These are phyloP conservation scores for Plectropomus leopardus DNA, from an alignment of 2,113 vertebrate species.

Conservation along the genomic window DNA sequence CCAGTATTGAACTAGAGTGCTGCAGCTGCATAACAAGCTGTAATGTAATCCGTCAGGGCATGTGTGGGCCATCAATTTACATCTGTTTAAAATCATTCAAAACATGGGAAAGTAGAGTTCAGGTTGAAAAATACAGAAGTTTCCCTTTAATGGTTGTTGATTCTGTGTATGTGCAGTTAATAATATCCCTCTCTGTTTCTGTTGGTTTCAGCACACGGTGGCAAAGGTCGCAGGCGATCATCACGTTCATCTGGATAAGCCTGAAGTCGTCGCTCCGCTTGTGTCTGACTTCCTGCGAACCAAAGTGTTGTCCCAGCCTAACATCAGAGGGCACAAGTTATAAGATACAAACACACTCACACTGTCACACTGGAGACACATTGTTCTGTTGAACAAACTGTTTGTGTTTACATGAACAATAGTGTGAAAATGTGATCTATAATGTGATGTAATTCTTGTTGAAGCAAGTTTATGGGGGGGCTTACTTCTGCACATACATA, in stretches of 20 bases:
- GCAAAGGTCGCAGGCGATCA: conserved; percentile 66
- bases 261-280: conserved; percentile 57
- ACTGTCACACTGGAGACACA: background rate
- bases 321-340: background rate
- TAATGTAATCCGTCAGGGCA: too few relatives aligned
- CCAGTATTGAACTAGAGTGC: too few relatives aligned
- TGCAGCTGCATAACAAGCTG: too few relatives aligned
- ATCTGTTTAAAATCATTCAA: too few relatives aligned
- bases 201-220: conserved; percentile 58
- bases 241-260: conserved; percentile 71
- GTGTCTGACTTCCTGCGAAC: conserved; percentile 71
- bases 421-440: background rate
- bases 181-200: background rate
- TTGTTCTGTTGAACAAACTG: too few relatives aligned
- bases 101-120: too few relatives aligned
- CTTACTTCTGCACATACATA: background rate
- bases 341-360: background rate
- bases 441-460: background rate
- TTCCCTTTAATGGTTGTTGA: background rate
- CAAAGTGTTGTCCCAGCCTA: conserved; percentile 13
- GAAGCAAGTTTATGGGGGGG: background rate
- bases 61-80: too few relatives aligned
- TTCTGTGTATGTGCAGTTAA: background rate
- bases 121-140: too few relatives aligned
- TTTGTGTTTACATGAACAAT: background rate